Base-by-base conservation (phyloP, 2,888 invertebrate genomes). In the Agrotis segetum region DNA sequence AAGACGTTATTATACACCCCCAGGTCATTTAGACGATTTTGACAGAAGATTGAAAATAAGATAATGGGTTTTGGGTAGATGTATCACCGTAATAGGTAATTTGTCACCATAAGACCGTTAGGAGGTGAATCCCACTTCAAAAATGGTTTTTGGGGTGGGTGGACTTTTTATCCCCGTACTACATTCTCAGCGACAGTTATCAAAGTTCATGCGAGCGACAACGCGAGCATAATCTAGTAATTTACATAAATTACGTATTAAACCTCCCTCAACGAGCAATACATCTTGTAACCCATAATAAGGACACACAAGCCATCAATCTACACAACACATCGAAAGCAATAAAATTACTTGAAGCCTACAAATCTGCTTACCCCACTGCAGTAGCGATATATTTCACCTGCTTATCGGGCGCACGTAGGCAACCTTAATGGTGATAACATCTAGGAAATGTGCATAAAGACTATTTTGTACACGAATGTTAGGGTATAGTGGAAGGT, bases 361-460 rank as follows among this genome's bases (percentile, higher is more conserved):
- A 77, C 83, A 84, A 81, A 73, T 63, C 83, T 70, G 79, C 76
- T 62, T 62, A 71, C 75, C 66, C 52, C 21, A 61, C 53, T 72
- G 56, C 78, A 65, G 75, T 68, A 80, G 78, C 72, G 64, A 68
- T 77, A 88, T 89, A 90, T 88, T 88, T 89, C 86, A 89, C 83
- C 52, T 21, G 70, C 84, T 89, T 90, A 90, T 89, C 90, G 83
- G 81, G 69, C 84, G 67, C 89, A 89, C 88, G 89, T 88, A 89
- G 84, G 88, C 87, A 88, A 85, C 89, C 90, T 88, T 84, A 80
- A 68, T n/a, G 19, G 63, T 66, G 90, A 90, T 90, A 90, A 13
- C 71, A 90, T 90, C 90, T 89, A 84, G 85, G 24, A 68, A 72
- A 60, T 70, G 46, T 52, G 64, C 67, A 67, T 79, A 59, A 68